phyloP scores from a whole-genome alignment of 2,113 vertebrate genomes.

The Phrynocephalus versicolor region DNA sequence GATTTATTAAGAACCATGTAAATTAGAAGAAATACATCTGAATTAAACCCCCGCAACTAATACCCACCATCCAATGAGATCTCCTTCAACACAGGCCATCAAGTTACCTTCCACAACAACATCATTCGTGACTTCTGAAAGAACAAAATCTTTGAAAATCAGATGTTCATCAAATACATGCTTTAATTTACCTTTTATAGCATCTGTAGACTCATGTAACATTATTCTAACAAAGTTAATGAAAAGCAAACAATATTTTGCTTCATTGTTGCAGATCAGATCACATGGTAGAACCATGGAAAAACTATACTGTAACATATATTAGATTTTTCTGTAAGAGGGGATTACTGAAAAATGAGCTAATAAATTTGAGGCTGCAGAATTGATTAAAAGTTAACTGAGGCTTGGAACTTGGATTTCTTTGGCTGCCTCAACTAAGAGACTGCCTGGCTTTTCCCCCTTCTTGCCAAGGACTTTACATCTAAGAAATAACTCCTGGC shows the following conservation, averaged over 20 bases:
- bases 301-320: background rate
- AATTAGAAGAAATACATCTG: background rate
- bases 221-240: background rate
- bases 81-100: conserved; percentile 71
- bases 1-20: background rate
- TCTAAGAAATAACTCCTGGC: too few relatives aligned
- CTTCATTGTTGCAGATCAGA: background rate
- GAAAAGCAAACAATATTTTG: background rate
- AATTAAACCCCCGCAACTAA: background rate
- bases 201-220: background rate
- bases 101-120: conserved; percentile 71
- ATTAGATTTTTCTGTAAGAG: background rate
- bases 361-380: too few relatives aligned
- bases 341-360: too few relatives aligned
- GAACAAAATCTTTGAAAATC: background rate
- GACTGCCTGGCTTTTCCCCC: too few relatives aligned
- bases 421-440: too few relatives aligned
- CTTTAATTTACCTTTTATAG: background rate
- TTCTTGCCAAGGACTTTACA: too few relatives aligned
- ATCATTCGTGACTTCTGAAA: conserved; percentile 78
- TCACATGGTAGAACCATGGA: background rate
- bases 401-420: too few relatives aligned
- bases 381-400: too few relatives aligned
- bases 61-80: conserved; percentile 80
- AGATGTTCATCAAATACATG: background rate